Base-by-base conservation (phyloP, 2,797 vertebrate species). In the Antennarius maculatus region DNA sequence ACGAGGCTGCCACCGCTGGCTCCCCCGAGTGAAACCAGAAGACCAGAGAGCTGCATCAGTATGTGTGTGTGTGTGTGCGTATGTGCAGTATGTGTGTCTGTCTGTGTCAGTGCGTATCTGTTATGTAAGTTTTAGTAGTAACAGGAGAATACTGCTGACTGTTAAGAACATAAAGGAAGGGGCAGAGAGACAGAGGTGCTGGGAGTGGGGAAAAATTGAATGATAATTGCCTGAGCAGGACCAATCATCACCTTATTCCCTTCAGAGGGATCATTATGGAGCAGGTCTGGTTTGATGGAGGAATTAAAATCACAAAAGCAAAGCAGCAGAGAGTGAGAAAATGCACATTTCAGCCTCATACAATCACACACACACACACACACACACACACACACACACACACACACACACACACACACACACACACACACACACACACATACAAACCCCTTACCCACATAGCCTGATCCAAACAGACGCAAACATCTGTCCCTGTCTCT, bases 301-400 rank as follows among this genome's bases (percentile, higher is more conserved):
- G 84, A 85, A 86, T 89, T 86, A 88, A 71, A 93, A 92, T 89
- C 84, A 89, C 81, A 85, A 82, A 89, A 89, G 85, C 72, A 90
- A 92, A 92, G 68, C 48, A 77, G 71, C 28, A 51, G 79, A 81
- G 83, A 92, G 87, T 90, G 84, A 92, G 85, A 92, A 84, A 92
- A 92, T 87, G 81, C 79, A 83, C 74, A 62, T 90, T 89, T 90
- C 69, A 85, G 63, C 74, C 76, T 43, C 13, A 43, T 3, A 63
- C 48, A 77, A 82, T 83, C 69, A 14, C 61, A 64, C 51, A 54
- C 54, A 58, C 60, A 74, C 51, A 61, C 61, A 58, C 54, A 58
- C 60, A 74, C 51, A 61, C 61, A 58, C 69, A 14, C 61, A 64
- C 51, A 54, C 54, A 58, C 60, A 74, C 51, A 61, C 61, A 58